A percentile compares a stretch with the other conserved stretches of the same genome.
phyloP scores from a whole-genome alignment of 1,140 invertebrate species.

The Brachionus rotundiformis region DNA sequence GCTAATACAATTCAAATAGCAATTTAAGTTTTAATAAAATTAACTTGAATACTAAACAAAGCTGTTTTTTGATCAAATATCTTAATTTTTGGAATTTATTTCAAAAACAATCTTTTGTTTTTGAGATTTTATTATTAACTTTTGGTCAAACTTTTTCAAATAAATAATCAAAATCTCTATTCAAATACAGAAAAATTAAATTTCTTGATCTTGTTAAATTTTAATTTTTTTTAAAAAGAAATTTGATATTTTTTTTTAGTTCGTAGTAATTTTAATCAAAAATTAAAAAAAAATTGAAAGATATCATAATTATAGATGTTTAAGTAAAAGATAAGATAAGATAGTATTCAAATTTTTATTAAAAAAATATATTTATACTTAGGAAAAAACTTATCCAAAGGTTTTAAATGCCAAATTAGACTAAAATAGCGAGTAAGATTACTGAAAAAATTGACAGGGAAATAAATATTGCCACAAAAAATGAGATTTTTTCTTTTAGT shows the following conservation, averaged over 20 bases:
- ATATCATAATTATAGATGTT: no score
- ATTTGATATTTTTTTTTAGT: neutral
- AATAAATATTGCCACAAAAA: neutral
- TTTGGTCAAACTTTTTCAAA: neutral
- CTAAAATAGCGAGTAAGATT: constrained; percentile 2
- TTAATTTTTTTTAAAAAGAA: neutral
- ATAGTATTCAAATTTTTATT: no score
- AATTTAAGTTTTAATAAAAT: neutral
- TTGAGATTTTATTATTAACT: no score
- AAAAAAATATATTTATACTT: no score
- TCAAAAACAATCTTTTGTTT: no score
- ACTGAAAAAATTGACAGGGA: neutral
- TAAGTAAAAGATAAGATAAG: no score
- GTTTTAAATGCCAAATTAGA: neutral
- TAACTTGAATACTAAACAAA: neutral
- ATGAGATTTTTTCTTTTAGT: neutral
- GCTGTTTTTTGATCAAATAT: neutral
- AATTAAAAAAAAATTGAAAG: no score
- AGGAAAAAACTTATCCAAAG: neutral
- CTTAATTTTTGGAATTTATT: no score
- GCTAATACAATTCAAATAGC: neutral
- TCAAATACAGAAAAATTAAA: neutral
- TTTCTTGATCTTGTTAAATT: neutral
- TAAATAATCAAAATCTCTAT: neutral
- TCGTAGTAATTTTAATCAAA: no score